Base-by-base conservation (phyloP, 1,140 invertebrate species). In the Neodiprion virginianus region DNA sequence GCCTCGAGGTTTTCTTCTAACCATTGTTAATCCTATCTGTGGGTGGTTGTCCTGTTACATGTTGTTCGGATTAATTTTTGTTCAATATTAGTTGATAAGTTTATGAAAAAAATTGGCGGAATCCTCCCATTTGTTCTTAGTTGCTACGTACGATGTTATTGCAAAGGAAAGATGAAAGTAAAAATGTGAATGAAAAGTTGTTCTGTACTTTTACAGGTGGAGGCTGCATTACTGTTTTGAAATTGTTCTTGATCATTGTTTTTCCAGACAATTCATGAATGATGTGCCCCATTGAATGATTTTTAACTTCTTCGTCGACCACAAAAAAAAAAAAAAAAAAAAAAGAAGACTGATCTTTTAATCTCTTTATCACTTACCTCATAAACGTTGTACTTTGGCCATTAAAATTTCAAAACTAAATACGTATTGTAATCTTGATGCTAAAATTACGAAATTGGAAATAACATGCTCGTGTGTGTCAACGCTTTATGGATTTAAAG, bases 11-110 rank as follows among this genome's bases (percentile, higher is more conserved):
- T 14, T 61, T 61, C n/a, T 17, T 61, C 53, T 61, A 61, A 61
- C 53, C 53, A 61, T 61, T 17, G 53, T 61, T 61, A 61, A 61
- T 61, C 53, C 53, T 61, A 61, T 61, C 53, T 61, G 53, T 61
- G 53, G 53, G 53, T 61, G 53, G 53, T 14, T 61, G 53, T 61
- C 53, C 53, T 61, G 53, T 61, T 17, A 14, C 53, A 17, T 61
- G 53, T 61, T 17, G 53, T 61, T 61, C n/a, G 8, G 53, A 61
- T 40, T 40, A 14, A 14, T 61, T 40, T 40, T 40, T 61, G 53
- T 61, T 17, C 53, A 61, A 61, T 12, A 61, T 14, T 61, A 14
- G 4, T 61, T 8, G 53, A 14, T 17, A 61, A 61, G 11, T 61
- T 61, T 61, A 61, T 61, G 28, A 40, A 40, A 40, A 17, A 14